Conservation (phyloP, 2,113 vertebrate species). For the Aspidoscelis tigris region DNA sequence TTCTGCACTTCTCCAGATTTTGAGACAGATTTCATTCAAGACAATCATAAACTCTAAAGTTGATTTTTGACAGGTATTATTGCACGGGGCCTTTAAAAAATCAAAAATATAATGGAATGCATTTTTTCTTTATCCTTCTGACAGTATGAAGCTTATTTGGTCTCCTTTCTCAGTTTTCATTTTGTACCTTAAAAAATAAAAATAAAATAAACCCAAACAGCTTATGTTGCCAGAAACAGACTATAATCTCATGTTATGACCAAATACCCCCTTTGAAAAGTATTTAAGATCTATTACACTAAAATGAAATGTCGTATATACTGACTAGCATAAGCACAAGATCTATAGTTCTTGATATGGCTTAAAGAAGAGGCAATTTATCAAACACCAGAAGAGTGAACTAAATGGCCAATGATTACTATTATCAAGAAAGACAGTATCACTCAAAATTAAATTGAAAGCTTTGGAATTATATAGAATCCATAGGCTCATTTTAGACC, state of each 20-base stretch:
- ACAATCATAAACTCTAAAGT: background rate
- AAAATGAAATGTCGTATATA: background rate
- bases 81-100: background rate
- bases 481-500: constrained; percentile 44
- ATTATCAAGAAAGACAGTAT: background rate
- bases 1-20: background rate
- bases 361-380: background rate
- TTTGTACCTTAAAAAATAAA: background rate
- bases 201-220: background rate
- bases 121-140: background rate
- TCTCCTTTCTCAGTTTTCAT: background rate
- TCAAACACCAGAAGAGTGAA: background rate
- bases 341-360: background rate
- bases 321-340: background rate
- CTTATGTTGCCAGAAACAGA: constrained; percentile 1
- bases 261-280: background rate
- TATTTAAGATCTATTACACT: constrained; percentile 3
- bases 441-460: constrained; percentile 37
- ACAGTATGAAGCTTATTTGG: background rate
- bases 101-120: constrained; percentile 12
- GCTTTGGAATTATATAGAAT: constrained; percentile 60
- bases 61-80: background rate
- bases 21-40: background rate
- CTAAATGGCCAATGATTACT: background rate
- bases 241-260: background rate